phyloP scores from a whole-genome alignment of 2,888 invertebrate species.

The Cylindroiulus punctatus region DNA sequence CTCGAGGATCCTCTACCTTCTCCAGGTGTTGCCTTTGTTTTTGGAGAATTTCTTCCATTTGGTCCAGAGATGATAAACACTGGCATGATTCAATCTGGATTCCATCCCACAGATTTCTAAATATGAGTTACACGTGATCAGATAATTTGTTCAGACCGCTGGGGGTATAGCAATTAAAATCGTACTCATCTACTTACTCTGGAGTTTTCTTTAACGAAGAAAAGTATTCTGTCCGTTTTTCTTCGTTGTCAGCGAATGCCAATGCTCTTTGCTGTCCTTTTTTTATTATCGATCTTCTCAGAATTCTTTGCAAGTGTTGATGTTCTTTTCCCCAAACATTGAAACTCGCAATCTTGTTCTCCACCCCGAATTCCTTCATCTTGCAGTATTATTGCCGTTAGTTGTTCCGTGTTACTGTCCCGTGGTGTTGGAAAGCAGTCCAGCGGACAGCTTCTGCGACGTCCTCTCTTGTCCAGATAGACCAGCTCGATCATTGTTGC shows the following conservation, averaged over 20 bases:
- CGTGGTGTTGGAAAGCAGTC: background rate
- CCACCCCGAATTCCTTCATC: background rate
- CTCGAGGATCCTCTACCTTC: background rate
- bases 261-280: background rate
- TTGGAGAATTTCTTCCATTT: background rate
- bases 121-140: background rate
- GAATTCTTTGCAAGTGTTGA: background rate
- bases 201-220: background rate
- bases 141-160: no score
- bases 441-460: background rate
- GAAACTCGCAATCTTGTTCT: background rate
- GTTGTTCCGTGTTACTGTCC: background rate
- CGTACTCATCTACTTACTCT: background rate
- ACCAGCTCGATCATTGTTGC: slow-evolving; percentile 3
- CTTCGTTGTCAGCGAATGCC: background rate
- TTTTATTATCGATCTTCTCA: background rate
- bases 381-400: background rate
- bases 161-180: no score
- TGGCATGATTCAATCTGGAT: background rate
- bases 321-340: background rate
- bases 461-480: background rate
- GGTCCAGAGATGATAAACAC: background rate
- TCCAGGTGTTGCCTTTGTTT: background rate
- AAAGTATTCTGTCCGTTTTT: background rate
- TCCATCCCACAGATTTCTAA: background rate